Percentiles rank a stretch among this genome's conserved stretches.
These are phyloP conservation scores for Xestia xanthographa DNA, from an alignment of 2,888 invertebrate species.

Conservation along the genomic window DNA sequence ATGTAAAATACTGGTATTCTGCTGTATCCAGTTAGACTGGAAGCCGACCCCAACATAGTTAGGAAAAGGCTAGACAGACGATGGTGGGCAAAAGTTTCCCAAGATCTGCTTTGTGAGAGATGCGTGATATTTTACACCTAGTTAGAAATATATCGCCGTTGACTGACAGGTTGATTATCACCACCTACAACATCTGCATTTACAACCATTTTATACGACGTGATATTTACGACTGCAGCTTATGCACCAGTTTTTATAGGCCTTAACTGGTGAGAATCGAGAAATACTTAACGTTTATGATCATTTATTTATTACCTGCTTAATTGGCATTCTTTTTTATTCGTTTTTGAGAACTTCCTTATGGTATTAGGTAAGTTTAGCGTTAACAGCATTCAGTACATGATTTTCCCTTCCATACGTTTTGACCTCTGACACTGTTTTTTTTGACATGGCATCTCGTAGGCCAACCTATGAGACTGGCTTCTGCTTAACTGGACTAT, in stretches of 20 bases:
- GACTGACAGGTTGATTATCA: background rate
- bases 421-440: too few species aligned
- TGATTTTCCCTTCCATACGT: background rate
- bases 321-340: background rate
- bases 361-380: background rate
- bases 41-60: too few species aligned
- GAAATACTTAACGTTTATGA: conserved; percentile 3
- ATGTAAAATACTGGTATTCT: too few species aligned
- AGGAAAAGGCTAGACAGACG: too few species aligned
- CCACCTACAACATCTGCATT: background rate
- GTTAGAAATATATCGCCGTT: conserved; percentile 6
- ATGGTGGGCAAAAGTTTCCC: background rate
- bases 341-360: background rate
- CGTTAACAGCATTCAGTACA: background rate
- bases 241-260: conserved; percentile 7
- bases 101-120: background rate
- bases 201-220: conserved; percentile 1
- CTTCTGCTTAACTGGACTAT: too few species aligned
- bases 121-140: background rate
- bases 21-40: too few species aligned
- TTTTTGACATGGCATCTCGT: background rate
- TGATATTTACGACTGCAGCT: conserved; percentile 21
- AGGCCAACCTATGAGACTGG: too few species aligned
- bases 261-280: background rate
- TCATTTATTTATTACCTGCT: conserved; percentile 1